phyloP scores from a whole-genome alignment of 2,797 vertebrate species.

The Lepus townsendii region DNA sequence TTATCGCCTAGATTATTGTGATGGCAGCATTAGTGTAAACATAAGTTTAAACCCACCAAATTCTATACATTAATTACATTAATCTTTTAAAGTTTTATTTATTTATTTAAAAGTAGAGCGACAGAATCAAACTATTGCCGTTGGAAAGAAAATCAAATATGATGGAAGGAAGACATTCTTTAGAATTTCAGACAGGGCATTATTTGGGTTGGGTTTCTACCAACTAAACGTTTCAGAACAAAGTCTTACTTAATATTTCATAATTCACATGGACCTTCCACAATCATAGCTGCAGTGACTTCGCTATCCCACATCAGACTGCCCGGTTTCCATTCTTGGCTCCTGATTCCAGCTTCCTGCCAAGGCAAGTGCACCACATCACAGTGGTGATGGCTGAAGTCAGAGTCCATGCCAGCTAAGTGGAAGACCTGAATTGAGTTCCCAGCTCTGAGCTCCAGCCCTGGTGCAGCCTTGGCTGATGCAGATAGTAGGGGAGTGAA shows the following conservation, averaged over 20 bases:
- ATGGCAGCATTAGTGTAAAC: background rate
- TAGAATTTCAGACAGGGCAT: background rate
- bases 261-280: background rate
- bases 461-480: too few species aligned
- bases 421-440: too few species aligned
- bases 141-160: background rate
- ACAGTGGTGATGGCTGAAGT: too few species aligned
- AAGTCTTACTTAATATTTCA: background rate
- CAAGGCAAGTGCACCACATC: too few species aligned
- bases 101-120: too few species aligned
- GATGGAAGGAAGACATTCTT: background rate
- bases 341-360: too few species aligned
- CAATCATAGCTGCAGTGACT: background rate
- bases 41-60: background rate
- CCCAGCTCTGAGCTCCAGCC: too few species aligned
- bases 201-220: background rate
- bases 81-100: too few species aligned
- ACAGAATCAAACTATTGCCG: background rate
- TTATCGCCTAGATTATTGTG: background rate
- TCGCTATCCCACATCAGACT: too few species aligned
- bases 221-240: background rate
- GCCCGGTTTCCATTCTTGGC: too few species aligned
- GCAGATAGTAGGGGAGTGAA: too few species aligned
- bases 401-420: too few species aligned
- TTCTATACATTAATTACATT: background rate